A percentile compares a stretch with the other conserved stretches of the same genome.
Conservation (phyloP, 2,113 vertebrate genomes). For the Cyprinus carpio region DNA sequence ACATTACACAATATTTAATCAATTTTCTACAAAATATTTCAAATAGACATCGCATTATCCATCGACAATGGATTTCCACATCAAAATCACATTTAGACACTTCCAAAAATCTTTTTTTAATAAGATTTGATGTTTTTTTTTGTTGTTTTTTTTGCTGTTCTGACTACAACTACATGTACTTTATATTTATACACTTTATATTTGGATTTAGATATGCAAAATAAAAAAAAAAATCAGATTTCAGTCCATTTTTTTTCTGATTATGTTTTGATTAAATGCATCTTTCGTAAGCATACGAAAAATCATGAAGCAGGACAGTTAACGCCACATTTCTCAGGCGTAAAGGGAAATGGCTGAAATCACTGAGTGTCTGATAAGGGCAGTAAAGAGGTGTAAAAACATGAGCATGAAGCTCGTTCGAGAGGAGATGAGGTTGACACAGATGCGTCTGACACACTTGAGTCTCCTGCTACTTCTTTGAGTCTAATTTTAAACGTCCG, state of each 20-base stretch:
- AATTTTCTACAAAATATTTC: too few relatives aligned
- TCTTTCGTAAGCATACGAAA: too few relatives aligned
- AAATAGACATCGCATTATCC: too few relatives aligned
- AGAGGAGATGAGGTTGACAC: background rate
- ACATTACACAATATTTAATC: too few relatives aligned
- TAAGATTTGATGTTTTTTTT: too few relatives aligned
- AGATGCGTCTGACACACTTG: conserved; percentile 4
- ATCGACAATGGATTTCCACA: background rate
- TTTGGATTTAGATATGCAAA: too few relatives aligned
- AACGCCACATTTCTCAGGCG: background rate
- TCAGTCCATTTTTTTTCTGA: too few relatives aligned
- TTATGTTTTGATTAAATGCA: too few relatives aligned
- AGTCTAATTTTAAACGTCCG: background rate
- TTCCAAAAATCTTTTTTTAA: too few relatives aligned
- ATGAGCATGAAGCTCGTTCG: background rate
- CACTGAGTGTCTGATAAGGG: background rate
- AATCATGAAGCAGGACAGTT: background rate
- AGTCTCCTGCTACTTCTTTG: background rate
- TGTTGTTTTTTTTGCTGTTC: too few relatives aligned
- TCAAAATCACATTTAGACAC: background rate
- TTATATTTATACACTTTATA: background rate
- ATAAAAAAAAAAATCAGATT: too few relatives aligned
- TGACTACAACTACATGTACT: background rate
- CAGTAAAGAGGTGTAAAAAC: background rate
- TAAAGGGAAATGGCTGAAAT: background rate